A percentile compares a stretch with the other conserved stretches of the same genome.
phyloP scores from a whole-genome alignment of 2,113 vertebrate genomes.

The Stigmatopora argus region DNA sequence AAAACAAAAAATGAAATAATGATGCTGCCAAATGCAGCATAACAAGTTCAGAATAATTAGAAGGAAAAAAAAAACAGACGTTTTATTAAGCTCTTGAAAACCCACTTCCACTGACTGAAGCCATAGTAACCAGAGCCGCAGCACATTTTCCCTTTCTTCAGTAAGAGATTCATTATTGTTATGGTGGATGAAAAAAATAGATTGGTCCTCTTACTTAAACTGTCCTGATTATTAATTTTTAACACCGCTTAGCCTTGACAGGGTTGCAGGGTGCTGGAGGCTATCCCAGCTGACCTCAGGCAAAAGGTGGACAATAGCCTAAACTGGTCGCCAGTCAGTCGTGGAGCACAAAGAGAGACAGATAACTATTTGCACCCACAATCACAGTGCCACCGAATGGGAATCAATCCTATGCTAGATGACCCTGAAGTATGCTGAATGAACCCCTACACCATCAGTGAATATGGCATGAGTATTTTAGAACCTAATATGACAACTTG shows the following conservation, averaged over 20 bases:
- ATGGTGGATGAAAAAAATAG: slow-evolving; percentile 2
- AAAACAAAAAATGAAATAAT: not conserved
- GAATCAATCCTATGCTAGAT: too few relatives aligned
- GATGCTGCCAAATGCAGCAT: slow-evolving; percentile 2
- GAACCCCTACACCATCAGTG: too few relatives aligned
- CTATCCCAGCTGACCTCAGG: too few relatives aligned
- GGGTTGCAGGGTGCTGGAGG: too few relatives aligned
- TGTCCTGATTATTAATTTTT: too few relatives aligned
- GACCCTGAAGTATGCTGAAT: too few relatives aligned
- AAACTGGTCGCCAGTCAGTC: too few relatives aligned
- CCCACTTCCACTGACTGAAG: not conserved
- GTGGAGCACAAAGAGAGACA: too few relatives aligned
- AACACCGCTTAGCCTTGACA: too few relatives aligned
- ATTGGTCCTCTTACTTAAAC: not conserved
- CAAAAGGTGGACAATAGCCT: too few relatives aligned
- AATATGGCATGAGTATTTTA: not conserved
- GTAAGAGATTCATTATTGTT: slow-evolving; percentile 7
- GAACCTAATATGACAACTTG: not conserved
- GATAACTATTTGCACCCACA: too few relatives aligned
- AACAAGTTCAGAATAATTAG: slow-evolving; percentile 6
- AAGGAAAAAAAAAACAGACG: slow-evolving; percentile 6
- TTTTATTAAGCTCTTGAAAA: slow-evolving; percentile 14
- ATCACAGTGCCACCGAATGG: too few relatives aligned
- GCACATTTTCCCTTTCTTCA: not conserved
- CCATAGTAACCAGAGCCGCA: not conserved